These are phyloP conservation scores for Leucoraja erinaceus DNA, from an alignment of 2,113 vertebrate genomes.

Conservation along the genomic window DNA sequence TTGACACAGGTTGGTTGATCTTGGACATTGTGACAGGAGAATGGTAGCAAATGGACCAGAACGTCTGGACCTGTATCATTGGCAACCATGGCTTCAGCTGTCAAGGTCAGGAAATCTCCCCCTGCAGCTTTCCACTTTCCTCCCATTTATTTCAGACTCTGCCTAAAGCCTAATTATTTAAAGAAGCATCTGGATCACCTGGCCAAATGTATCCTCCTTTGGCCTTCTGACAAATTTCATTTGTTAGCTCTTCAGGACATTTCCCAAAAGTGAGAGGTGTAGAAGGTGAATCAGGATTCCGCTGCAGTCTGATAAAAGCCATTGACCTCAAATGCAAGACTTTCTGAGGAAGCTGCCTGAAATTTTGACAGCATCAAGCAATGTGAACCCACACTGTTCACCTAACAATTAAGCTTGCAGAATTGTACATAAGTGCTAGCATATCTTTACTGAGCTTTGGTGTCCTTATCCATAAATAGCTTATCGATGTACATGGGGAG, in stretches of 20 bases:
- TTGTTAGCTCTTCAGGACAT: no score
- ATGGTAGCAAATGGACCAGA: neutral
- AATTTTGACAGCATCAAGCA: no score
- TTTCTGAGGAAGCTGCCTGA: no score
- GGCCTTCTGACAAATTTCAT: no score
- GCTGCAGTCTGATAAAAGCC: no score
- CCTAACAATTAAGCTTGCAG: neutral
- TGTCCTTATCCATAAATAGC: neutral
- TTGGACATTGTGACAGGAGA: neutral
- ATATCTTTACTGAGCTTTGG: neutral
- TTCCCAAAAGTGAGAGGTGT: neutral
- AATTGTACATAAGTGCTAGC: neutral
- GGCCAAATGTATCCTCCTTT: no score
- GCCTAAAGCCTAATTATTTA: no score
- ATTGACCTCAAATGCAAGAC: no score
- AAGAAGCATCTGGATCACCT: no score
- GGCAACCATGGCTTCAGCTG: neutral
- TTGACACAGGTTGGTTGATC: neutral
- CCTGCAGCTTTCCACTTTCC: neutral
- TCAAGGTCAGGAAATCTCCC: neutral
- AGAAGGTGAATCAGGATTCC: neutral
- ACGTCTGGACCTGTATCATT: neutral
- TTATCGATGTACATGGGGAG: neutral
- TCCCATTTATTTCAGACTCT: no score
- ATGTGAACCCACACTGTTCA: no score